phyloP scores from a whole-genome alignment of 1,140 invertebrate genomes.

The Macrosteles quadrilineatus region DNA sequence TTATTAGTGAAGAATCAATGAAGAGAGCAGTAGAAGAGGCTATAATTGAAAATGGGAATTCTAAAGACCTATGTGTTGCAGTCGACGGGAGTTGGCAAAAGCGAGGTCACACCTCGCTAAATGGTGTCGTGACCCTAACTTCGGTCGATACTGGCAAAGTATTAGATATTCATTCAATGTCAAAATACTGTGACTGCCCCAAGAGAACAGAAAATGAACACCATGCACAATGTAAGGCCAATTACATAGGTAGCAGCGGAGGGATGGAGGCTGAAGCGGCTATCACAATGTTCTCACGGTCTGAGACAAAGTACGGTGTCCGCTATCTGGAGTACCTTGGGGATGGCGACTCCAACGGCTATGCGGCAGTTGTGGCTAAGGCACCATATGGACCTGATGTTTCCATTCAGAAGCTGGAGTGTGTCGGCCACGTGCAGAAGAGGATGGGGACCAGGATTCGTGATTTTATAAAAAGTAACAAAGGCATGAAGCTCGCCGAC shows the following conservation, averaged over 20 bases:
- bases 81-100: constrained; percentile 33
- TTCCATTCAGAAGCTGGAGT: constrained; percentile 36
- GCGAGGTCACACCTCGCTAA: constrained; percentile 21
- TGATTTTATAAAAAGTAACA: background rate
- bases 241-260: constrained; percentile 39
- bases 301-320: constrained; percentile 25
- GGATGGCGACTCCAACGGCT: constrained; percentile 38
- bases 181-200: constrained; percentile 33
- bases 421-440: constrained; percentile 37
- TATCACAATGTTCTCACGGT: constrained; percentile 39
- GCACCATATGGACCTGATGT: constrained; percentile 34
- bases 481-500: constrained; percentile 17
- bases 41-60: constrained; percentile 25
- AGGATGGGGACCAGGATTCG: constrained; percentile 31
- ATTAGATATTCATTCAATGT: constrained; percentile 27
- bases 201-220: constrained; percentile 18
- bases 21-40: constrained; percentile 27
- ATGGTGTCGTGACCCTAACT: constrained; percentile 26
- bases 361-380: background rate
- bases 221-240: constrained; percentile 23
- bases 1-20: constrained; percentile 27
- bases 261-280: constrained; percentile 41
- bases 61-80: constrained; percentile 21
- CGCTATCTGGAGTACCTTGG: constrained; percentile 25
- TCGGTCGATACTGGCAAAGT: constrained; percentile 36